Percentiles rank a stretch among this genome's conserved stretches.
Evolutionary conservation across 2,888 invertebrate genomes (phyloP).

Genomic region (Himalopsyche japonica): DNA sequence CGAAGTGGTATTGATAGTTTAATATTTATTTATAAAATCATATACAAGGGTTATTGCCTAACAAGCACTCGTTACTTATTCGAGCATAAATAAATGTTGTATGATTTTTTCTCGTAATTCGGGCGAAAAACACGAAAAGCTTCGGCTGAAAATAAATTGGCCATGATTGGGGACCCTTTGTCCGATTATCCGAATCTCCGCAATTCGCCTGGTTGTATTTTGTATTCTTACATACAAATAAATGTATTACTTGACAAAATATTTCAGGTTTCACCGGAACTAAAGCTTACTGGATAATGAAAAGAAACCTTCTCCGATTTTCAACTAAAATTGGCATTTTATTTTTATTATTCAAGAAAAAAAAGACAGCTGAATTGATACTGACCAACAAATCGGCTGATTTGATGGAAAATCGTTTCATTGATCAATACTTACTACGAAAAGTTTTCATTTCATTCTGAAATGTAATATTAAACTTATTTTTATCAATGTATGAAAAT

Average conservation of each 20-base stretch:
- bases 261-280: neutral
- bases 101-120: neutral
- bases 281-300: neutral
- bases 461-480: no score
- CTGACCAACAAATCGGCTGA: neutral
- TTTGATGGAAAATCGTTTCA: no score
- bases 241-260: neutral
- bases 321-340: neutral
- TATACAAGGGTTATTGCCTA: neutral
- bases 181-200: neutral
- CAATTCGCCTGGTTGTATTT: neutral
- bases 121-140: neutral
- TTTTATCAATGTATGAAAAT: no score
- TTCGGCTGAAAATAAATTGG: neutral
- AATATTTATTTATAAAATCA: neutral
- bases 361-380: neutral
- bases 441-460: no score
- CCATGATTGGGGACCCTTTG: neutral
- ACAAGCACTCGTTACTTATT: neutral
- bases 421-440: no score
- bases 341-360: neutral
- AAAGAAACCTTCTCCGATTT: neutral
- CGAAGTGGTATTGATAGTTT: neutral
- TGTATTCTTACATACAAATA: neutral
- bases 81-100: neutral